Base-by-base conservation (phyloP, 2,888 invertebrate species). In the Subacronicta megacephala region DNA sequence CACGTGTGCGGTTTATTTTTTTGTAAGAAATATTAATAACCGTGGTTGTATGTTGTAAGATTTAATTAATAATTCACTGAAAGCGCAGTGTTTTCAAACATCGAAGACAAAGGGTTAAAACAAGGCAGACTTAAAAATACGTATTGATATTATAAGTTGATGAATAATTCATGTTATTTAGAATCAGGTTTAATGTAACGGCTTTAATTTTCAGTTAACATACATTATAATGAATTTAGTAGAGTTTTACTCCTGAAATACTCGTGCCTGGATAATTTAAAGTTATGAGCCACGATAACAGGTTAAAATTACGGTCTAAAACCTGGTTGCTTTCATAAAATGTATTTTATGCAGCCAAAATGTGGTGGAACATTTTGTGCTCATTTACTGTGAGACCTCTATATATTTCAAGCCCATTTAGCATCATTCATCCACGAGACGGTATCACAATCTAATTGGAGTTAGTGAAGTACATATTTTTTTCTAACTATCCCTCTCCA, bases 1-100 rank as follows among this genome's bases (percentile, higher is more conserved):
- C 74, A 75, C 66, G 72, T 62, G 72, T 62, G 63, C 44, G 62
- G 37, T 63, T 66, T 55, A 26, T 55, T 61, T 61, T 59, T 71
- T 72, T 56, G 45, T 41, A 52, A 56, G 57, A 49, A 54, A 61
- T 72, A 70, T 75, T 58, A 60, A 75, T 65, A 65, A 44, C 6
- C 42, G 16, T 7, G 18, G 13, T 47, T 66, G 54, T 44, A 45
- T 53, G 43, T 31, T 31, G n/a, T 31, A 68, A 59, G 45, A 46
- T 57, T 65, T 56, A 59, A 72, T 67, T 67, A 72, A 52, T 53
- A 51, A 64, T 58, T 62, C 42, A 56, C 29, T 59, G 57, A 61
- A 62, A 58, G 58, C 43, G 42, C 35, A 15, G 15, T 71, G 56
- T 75, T 75, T 69, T 46, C 42, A 69, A 72, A 72, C 55, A 68